phyloP scores from a whole-genome alignment of 2,797 vertebrate genomes.

The Gymnodraco acuticeps region DNA sequence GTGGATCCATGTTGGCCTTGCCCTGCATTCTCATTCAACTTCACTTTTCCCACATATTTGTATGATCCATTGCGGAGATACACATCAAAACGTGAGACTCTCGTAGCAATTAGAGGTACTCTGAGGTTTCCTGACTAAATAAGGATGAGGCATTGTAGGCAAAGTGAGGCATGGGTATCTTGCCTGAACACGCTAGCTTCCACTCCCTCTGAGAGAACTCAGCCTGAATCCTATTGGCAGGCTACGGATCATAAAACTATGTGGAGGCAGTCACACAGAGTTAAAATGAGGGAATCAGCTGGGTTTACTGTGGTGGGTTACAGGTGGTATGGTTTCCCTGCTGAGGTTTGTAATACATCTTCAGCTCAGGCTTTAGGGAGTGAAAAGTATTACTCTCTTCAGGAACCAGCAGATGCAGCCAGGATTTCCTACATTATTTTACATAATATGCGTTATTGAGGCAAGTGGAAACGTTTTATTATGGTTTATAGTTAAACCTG shows the following conservation, averaged over 20 bases:
- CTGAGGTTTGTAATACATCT: conserved; percentile 14
- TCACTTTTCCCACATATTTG: background rate
- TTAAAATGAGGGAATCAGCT: conserved; percentile 10
- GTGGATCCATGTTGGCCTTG: conserved; percentile 19
- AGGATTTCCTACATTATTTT: background rate
- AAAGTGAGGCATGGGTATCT: conserved; percentile 33
- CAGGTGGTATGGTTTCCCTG: background rate
- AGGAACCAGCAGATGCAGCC: conserved; percentile 8
- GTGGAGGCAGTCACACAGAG: background rate
- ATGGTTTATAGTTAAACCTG: background rate
- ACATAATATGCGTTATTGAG: background rate
- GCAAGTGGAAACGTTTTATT: background rate
- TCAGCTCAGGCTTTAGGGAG: background rate
- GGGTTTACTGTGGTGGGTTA: background rate
- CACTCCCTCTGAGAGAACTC: conserved; percentile 44
- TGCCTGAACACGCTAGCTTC: conserved; percentile 66
- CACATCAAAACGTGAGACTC: background rate
- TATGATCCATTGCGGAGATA: conserved; percentile 22
- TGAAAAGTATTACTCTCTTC: background rate
- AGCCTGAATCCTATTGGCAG: conserved; percentile 26
- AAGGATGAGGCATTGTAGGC: conserved; percentile 20
- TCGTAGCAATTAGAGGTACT: background rate
- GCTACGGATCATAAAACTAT: conserved; percentile 6
- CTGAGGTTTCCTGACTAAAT: conserved; percentile 11
- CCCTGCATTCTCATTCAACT: conserved; percentile 53